These are phyloP conservation scores for Euphydryas editha DNA, from an alignment of 2,888 invertebrate species.

Conservation along the genomic window DNA sequence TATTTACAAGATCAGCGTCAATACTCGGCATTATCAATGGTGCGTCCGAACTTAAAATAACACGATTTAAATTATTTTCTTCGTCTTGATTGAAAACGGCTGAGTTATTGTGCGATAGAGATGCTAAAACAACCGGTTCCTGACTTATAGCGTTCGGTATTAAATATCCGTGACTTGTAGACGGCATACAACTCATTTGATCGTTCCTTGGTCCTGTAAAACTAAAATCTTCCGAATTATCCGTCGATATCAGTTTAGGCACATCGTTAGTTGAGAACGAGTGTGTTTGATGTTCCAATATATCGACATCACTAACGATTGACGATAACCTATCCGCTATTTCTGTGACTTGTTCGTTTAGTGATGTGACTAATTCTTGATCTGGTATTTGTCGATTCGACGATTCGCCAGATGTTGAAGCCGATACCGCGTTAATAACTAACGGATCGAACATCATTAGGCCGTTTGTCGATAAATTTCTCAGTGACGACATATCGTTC, in stretches of 20 bases:
- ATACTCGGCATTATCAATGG: slow-evolving; percentile 72
- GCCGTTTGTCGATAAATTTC: slow-evolving; percentile 77
- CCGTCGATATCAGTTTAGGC: slow-evolving; percentile 65
- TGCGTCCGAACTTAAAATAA: slow-evolving; percentile 63
- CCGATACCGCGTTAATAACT: slow-evolving; percentile 69
- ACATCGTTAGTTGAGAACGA: slow-evolving; percentile 77
- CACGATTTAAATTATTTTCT: slow-evolving; percentile 53
- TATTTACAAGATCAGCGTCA: slow-evolving; percentile 70
- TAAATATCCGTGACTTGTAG: slow-evolving; percentile 85
- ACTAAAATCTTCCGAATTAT: slow-evolving; percentile 57
- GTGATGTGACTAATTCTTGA: slow-evolving; percentile 74
- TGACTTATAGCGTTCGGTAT: slow-evolving; percentile 85
- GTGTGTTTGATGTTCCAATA: slow-evolving; percentile 68
- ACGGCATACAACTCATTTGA: slow-evolving; percentile 80
- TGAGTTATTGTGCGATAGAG: slow-evolving; percentile 77
- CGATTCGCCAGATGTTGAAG: slow-evolving; percentile 59
- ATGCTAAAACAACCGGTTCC: slow-evolving; percentile 81
- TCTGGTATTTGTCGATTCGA: slow-evolving; percentile 69
- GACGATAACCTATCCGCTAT: slow-evolving; percentile 77
- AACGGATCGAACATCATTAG: slow-evolving; percentile 80
- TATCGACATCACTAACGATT: slow-evolving; percentile 69
- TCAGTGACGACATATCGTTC: slow-evolving; percentile 66
- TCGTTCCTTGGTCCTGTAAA: slow-evolving; percentile 68
- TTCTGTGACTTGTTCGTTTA: slow-evolving; percentile 79
- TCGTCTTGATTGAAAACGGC: slow-evolving; percentile 75